Evolutionary conservation across 2,888 invertebrate species (phyloP), one percentile per base, ranked within the genome.

Genomic region (Homarus gammarus): DNA sequence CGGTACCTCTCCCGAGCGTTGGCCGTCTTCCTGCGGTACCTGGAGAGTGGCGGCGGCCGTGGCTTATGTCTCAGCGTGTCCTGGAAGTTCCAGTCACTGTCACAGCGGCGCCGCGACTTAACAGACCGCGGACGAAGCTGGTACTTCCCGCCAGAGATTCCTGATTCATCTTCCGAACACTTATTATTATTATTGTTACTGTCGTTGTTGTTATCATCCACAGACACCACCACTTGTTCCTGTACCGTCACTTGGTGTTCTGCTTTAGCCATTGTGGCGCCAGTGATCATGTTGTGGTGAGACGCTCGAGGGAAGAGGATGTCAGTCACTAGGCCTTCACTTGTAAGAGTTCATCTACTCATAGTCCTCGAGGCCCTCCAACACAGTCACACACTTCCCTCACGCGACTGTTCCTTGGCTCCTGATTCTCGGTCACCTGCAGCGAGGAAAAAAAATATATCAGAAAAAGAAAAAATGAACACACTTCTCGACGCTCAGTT

Each of bases 1-100:
- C 98, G 95, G 92, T n/a, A n/a, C n/a, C n/a, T 94, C 93, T 98
- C 98, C 51, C 98, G 94, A 0, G 97, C 97, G 94, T 98, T 98
- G 22, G 0, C n/a, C n/a, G 97, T 97, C 95, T 97, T 97, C 93
- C 98, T 95, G 49, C 98, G 95, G 94, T n/a, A n/a, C 94, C 98
- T 98, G 95, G 97, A 97, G 92, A 98, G 95, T 10, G 96, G 96
- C 27, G 95, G 94, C 3, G 94, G 96, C 94, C 93, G 95, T 92
- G 93, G 93, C 93, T 86, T 86, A 70, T 68, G 78, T n/a, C 77
- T 36, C 70, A 78, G 31, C 70, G 92, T 92, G 70, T 92, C 70
- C 88, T n/a, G 78, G 56, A 86, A 44, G 27, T 38, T 78, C 86
- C 86, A 86, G 79, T 86, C 87, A 44, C 51, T 70, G 75, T 87